These are phyloP conservation scores for Sternotherus odoratus DNA, from an alignment of 2,797 vertebrate species.

Conservation along the genomic window DNA sequence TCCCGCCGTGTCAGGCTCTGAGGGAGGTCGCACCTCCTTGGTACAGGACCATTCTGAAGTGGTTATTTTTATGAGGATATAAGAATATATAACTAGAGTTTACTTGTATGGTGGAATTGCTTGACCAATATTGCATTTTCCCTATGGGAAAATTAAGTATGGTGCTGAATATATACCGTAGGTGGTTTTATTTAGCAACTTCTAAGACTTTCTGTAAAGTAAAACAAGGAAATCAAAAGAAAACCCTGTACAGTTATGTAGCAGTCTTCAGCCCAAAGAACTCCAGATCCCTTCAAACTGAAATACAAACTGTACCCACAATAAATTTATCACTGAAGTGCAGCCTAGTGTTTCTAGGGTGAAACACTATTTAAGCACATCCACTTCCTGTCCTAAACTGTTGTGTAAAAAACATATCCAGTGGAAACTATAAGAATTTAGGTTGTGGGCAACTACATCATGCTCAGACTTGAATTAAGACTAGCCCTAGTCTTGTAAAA, in stretches of 20 bases:
- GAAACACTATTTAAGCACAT: not conserved
- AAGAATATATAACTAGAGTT: not conserved
- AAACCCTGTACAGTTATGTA: not conserved
- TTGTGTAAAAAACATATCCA: not conserved
- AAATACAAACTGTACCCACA: not conserved
- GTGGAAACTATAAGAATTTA: not conserved
- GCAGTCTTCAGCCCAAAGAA: not conserved
- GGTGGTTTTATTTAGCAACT: conserved; percentile 42
- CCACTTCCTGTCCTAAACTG: no score
- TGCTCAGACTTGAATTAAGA: not conserved
- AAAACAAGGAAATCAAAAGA: conserved; percentile 20
- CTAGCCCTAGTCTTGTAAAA: not conserved
- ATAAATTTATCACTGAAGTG: not conserved
- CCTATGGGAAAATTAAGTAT: not conserved
- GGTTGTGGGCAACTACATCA: not conserved
- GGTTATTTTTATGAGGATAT: not conserved
- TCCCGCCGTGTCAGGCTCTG: no score
- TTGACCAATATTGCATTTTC: not conserved
- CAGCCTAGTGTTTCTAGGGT: not conserved
- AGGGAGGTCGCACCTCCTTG: no score
- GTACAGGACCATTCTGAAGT: not conserved
- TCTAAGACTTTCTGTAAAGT: not conserved
- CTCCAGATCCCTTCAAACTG: not conserved
- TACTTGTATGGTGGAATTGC: not conserved
- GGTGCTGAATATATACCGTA: not conserved